phyloP scores from a whole-genome alignment of 2,888 invertebrate genomes.

The Thymelicus lineola region DNA sequence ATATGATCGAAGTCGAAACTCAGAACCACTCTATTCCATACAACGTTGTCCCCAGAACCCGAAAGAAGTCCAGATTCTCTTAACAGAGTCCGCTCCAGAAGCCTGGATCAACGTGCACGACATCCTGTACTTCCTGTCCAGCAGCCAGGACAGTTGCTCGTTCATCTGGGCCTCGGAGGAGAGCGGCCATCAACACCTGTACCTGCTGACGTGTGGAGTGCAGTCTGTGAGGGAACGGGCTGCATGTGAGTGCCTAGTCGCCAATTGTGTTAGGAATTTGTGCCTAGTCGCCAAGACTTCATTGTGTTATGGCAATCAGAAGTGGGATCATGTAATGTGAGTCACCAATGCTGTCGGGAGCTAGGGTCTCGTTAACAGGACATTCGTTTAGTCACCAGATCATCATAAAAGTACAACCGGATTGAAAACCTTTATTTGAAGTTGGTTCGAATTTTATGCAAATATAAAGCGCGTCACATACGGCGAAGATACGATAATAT shows the following conservation, averaged over 20 bases:
- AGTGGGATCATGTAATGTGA: neutral
- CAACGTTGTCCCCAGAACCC: conserved; percentile 7
- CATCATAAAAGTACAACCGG: too few species aligned
- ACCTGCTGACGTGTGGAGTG: conserved; percentile 89
- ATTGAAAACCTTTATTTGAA: too few species aligned
- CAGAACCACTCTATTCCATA: too few species aligned
- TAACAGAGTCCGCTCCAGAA: conserved; percentile 83
- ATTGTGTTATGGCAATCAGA: too few species aligned
- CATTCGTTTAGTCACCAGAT: too few species aligned
- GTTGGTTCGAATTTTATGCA: too few species aligned
- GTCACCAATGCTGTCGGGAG: neutral
- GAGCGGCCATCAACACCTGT: conserved; percentile 95
- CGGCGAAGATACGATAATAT: too few species aligned
- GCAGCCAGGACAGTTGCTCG: conserved; percentile 71
- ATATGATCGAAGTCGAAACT: too few species aligned
- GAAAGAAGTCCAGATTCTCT: conserved; percentile 66
- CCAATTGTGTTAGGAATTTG: too few species aligned
- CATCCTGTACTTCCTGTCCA: conserved; percentile 92
- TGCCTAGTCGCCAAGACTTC: too few species aligned
- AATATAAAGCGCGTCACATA: too few species aligned
- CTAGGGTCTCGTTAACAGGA: too few species aligned
- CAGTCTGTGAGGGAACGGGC: conserved; percentile 44
- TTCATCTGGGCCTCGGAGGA: conserved; percentile 98
- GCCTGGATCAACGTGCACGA: conserved; percentile 99
- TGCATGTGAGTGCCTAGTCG: conserved; percentile 52